Evolutionary conservation across 2,113 vertebrate genomes (phyloP).

Genomic region (Apodemus sylvaticus): DNA sequence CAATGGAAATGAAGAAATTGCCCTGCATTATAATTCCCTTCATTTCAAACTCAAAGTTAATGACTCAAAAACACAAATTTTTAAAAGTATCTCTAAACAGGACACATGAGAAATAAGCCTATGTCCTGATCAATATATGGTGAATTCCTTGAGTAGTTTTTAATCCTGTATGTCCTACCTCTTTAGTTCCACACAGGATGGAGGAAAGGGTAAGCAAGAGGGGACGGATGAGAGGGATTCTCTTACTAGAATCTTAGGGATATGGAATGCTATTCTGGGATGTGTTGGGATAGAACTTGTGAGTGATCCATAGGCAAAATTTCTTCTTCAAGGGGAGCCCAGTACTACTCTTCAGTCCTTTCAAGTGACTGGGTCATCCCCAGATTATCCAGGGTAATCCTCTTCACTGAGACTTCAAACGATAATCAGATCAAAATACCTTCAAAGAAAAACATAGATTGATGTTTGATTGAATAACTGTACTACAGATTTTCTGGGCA

Average conservation of each 20-base stretch:
- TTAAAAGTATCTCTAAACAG: neutral
- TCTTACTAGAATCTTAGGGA: neutral
- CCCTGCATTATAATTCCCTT: neutral
- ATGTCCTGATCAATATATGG: neutral
- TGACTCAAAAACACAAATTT: neutral
- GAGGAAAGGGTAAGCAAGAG: neutral
- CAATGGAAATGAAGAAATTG: neutral
- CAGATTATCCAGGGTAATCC: slow-evolving; percentile 55
- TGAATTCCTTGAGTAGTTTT: neutral
- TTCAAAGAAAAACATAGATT: slow-evolving; percentile 47
- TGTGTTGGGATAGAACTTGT: neutral
- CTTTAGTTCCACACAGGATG: neutral
- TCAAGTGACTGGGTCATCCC: neutral
- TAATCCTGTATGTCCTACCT: neutral
- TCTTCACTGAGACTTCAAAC: slow-evolving; percentile 24
- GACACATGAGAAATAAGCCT: neutral
- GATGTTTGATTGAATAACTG: slow-evolving; percentile 16
- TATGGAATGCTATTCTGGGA: neutral
- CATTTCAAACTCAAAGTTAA: neutral
- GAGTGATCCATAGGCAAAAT: neutral
- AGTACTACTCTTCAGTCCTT: neutral
- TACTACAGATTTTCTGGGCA: neutral
- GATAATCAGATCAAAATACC: slow-evolving; percentile 26
- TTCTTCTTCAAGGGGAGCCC: neutral
- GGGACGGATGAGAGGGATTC: too few relatives aligned